phyloP scores from a whole-genome alignment of 2,113 vertebrate genomes.

The Ranitomeya variabilis region DNA sequence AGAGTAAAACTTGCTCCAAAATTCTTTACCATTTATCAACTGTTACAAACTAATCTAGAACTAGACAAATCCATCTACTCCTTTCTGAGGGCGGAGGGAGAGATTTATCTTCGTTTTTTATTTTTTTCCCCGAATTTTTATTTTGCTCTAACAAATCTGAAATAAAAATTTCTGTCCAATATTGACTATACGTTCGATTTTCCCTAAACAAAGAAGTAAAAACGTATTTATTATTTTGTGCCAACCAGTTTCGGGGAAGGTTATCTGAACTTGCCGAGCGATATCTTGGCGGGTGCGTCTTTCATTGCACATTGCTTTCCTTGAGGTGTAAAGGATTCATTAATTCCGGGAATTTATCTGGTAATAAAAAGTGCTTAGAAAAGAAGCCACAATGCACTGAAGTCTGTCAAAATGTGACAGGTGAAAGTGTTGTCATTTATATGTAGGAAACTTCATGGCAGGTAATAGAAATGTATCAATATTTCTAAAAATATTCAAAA shows the following conservation, averaged over 20 bases:
- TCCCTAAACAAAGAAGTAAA: neutral
- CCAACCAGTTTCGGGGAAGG: neutral
- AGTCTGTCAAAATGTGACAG: slow-evolving; percentile 57
- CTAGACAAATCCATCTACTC: too few species aligned
- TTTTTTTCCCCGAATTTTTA: neutral
- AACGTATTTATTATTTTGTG: slow-evolving; percentile 14
- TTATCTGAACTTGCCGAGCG: slow-evolving; percentile 6
- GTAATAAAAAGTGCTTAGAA: slow-evolving; percentile 56
- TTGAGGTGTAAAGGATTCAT: slow-evolving; percentile 52
- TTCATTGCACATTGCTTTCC: slow-evolving; percentile 42
- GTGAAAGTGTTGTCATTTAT: slow-evolving; percentile 58
- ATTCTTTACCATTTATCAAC: neutral
- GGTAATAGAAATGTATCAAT: slow-evolving; percentile 59
- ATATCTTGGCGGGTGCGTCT: neutral
- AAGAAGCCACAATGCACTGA: slow-evolving; percentile 37
- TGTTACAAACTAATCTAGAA: too few species aligned
- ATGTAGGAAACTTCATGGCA: slow-evolving; percentile 51
- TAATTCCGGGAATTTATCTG: slow-evolving; percentile 57
- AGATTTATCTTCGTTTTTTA: too few species aligned
- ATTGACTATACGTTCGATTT: neutral
- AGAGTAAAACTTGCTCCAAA: neutral
- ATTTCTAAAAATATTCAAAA: slow-evolving; percentile 58
- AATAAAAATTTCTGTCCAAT: neutral
- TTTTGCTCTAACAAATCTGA: neutral
- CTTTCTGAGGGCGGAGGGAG: too few species aligned